Evolutionary conservation across 2,113 vertebrate genomes (phyloP).

Genomic region (Lepus europaeus): DNA sequence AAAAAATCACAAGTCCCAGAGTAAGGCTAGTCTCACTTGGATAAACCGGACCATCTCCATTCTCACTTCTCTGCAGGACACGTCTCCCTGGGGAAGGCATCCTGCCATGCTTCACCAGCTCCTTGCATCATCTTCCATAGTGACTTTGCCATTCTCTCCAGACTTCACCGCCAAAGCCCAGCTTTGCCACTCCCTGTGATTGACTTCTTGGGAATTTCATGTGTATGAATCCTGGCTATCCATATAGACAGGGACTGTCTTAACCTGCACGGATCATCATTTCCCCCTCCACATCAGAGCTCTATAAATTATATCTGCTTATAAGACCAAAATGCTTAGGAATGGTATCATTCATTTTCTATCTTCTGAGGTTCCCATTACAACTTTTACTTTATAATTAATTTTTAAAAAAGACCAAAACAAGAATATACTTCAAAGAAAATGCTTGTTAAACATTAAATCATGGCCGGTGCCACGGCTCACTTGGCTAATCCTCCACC

Average conservation of each 20-base stretch:
- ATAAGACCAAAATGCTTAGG: background rate
- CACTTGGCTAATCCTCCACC: no score
- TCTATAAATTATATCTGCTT: background rate
- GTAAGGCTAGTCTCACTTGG: background rate
- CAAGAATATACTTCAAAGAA: conserved; percentile 29
- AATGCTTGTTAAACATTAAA: background rate
- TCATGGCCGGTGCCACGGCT: background rate
- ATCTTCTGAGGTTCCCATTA: background rate
- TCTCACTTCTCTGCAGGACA: background rate
- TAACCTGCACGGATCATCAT: background rate
- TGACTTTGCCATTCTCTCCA: background rate
- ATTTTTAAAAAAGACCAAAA: conserved; percentile 30
- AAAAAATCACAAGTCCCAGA: conserved; percentile 58
- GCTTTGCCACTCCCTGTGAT: background rate
- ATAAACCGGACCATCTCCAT: conserved; percentile 33
- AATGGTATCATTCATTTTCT: background rate
- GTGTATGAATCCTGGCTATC: background rate
- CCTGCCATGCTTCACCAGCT: background rate
- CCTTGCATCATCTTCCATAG: background rate
- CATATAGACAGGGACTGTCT: background rate
- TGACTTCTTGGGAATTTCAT: background rate
- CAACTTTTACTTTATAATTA: conserved; percentile 41
- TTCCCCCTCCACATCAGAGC: background rate
- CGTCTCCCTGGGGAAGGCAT: background rate
- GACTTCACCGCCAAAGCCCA: background rate